Conservation (phyloP, 1,140 invertebrate species). For the Berghia stephanieae region DNA sequence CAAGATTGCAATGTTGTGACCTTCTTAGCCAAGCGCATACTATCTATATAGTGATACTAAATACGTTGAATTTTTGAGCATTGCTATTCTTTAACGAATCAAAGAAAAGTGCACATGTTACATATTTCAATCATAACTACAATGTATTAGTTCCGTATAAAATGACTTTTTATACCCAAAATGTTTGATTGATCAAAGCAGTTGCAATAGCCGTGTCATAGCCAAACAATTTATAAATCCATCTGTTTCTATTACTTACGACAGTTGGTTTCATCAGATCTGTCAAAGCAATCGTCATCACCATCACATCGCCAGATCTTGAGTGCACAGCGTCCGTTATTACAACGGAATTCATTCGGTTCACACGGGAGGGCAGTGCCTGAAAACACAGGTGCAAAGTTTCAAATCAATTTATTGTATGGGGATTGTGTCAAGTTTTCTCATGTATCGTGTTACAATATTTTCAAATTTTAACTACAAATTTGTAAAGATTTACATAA, state of each 20-base stretch:
- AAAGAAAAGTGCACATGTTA: neutral
- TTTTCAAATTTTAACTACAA: no score
- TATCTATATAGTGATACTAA: no score
- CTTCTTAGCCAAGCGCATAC: no score
- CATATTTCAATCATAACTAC: neutral
- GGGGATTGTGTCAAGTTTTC: no score
- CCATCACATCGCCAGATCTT: constrained; percentile 94
- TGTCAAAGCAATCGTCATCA: constrained; percentile 92
- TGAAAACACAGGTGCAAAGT: no score
- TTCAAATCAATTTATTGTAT: constrained; percentile 15
- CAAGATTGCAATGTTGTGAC: no score
- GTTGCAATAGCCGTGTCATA: neutral
- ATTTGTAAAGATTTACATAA: no score
- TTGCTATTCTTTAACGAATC: no score
- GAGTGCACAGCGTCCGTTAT: constrained; percentile 81
- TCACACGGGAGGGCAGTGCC: constrained; percentile 73
- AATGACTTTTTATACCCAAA: neutral
- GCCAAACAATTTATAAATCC: neutral
- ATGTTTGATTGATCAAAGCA: neutral
- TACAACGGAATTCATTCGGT: constrained; percentile 79
- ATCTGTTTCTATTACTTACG: constrained; percentile 45
- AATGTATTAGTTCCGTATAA: neutral
- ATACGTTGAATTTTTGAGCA: no score
- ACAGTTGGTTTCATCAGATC: constrained; percentile 71
- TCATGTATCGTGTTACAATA: no score